A percentile compares a stretch with the other conserved stretches of the same genome.
phyloP scores from a whole-genome alignment of 1,140 invertebrate species.

The Pseudomyrmex flavicornis region DNA sequence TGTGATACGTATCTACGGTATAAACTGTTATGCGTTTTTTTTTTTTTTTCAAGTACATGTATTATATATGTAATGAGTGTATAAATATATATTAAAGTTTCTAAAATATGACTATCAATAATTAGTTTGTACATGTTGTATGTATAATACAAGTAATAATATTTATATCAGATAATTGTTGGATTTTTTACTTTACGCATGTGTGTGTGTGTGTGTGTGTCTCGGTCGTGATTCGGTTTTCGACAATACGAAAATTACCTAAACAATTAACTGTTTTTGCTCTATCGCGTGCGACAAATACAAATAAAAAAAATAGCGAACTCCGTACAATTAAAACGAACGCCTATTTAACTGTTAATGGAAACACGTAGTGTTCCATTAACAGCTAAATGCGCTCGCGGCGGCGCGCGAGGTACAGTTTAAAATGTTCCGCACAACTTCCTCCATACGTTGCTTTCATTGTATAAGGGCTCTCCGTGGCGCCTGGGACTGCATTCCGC shows the following conservation, averaged over 20 bases:
- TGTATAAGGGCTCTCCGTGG: conserved; percentile 42
- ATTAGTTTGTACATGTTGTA: not conserved
- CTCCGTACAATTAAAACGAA: conserved; percentile 21
- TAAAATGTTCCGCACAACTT: conserved; percentile 7
- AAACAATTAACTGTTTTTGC: not conserved
- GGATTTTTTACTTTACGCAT: too few relatives aligned
- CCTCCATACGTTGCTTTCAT: conserved; percentile 19
- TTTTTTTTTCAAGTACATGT: too few relatives aligned
- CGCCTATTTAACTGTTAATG: conserved; percentile 19
- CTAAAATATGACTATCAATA: too few relatives aligned
- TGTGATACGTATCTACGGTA: too few relatives aligned
- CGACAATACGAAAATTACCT: not conserved
- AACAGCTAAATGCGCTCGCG: conserved; percentile 8
- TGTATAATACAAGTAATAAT: not conserved
- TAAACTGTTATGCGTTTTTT: too few relatives aligned
- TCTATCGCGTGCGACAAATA: not conserved
- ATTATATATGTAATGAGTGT: too few relatives aligned
- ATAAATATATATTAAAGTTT: too few relatives aligned
- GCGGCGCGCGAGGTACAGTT: not conserved
- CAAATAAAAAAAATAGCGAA: not conserved
- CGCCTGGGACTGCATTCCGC: conserved; percentile 65
- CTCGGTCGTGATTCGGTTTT: not conserved
- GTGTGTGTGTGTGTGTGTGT: too few relatives aligned
- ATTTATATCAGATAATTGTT: too few relatives aligned
- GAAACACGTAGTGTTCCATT: conserved; percentile 20